These are phyloP conservation scores for Scaptomyza hsui DNA, from an alignment of 1,140 invertebrate genomes.

Conservation along the genomic window DNA sequence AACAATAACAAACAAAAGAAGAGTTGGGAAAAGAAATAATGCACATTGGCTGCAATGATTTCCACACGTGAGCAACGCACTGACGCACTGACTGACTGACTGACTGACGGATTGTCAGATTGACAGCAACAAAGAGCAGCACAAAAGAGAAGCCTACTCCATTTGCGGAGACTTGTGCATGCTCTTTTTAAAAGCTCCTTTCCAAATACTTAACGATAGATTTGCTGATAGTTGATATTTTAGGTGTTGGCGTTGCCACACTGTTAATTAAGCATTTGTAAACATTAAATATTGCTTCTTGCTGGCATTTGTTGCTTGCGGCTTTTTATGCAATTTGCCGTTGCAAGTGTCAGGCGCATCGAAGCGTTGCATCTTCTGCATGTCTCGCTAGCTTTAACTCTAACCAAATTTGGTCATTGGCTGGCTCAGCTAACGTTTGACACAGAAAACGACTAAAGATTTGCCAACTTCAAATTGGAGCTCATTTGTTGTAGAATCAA, in stretches of 20 bases:
- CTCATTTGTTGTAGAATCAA: conserved; percentile 55
- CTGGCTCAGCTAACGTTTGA: conserved; percentile 53
- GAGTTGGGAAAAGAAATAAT: conserved; percentile 24
- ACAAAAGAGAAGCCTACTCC: background rate
- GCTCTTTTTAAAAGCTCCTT: background rate
- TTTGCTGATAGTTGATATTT: no score
- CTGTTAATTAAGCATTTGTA: background rate
- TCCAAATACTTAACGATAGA: no score
- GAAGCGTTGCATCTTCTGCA: conserved; percentile 69
- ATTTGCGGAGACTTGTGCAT: background rate
- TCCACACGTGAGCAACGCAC: conserved; percentile 36
- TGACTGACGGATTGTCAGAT: conserved; percentile 25
- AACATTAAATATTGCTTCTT: background rate
- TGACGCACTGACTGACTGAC: conserved; percentile 15
- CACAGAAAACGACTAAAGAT: conserved; percentile 55
- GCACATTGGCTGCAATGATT: conserved; percentile 42
- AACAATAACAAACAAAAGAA: conserved; percentile 5
- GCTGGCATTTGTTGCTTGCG: conserved; percentile 32
- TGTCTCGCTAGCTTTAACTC: conserved; percentile 4
- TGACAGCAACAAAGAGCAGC: background rate
- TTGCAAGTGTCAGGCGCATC: conserved; percentile 50
- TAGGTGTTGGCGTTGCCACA: background rate
- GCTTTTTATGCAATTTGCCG: conserved; percentile 42
- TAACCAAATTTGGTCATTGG: conserved; percentile 60
- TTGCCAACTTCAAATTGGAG: conserved; percentile 49